Base-by-base conservation (phyloP, 2,797 vertebrate species). In the Todus mexicanus region DNA sequence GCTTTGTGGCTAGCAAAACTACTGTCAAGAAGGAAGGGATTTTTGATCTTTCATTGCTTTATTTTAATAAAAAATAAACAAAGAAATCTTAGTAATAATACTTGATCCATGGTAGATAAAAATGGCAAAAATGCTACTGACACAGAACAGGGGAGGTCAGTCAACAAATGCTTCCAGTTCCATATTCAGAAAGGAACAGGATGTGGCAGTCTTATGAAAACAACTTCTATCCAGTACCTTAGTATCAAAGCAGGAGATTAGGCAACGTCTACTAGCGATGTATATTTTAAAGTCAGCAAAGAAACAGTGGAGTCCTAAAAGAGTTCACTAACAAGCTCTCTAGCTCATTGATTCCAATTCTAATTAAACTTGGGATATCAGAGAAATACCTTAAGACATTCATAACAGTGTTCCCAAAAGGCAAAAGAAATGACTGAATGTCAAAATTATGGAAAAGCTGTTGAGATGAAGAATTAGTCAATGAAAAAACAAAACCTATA, bases 191-290 rank as follows among this genome's bases (percentile, higher is more conserved):
- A 82, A 87, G 71, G 68, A 83, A 79, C 5, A 69, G 69, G 69
- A 90, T 59, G 38, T 21, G 47, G 25, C 26, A 89, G 38, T 65
- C 17, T 6, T 51, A 82, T 2, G 26, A 80, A 93, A 92, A 77
- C 48, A 92, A 93, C 78, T 60, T 83, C 72, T 69, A 71, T 47
- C 75, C 69, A 89, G 89, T 85, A 94, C 90, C 81, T 69, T 56
- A 38, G 50, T 77, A 80, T 77, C 75, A 54, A 65, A 92, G 74
- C 26, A 79, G 72, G 26, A 75, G 31, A 84, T 85, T 5, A 85
- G 61, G 74, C 59, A 76, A 35, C 35, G 65, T 22, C 72, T 85
- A 9, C 27, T 6, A 61, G 29, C 15, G 61, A 78, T 68, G 84
- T n/a, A 1, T 37, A 37, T 61, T 90, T 79, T 93, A n/a, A 89